phyloP scores from a whole-genome alignment of 1,140 invertebrate genomes.

The Diorhabda carinulata region DNA sequence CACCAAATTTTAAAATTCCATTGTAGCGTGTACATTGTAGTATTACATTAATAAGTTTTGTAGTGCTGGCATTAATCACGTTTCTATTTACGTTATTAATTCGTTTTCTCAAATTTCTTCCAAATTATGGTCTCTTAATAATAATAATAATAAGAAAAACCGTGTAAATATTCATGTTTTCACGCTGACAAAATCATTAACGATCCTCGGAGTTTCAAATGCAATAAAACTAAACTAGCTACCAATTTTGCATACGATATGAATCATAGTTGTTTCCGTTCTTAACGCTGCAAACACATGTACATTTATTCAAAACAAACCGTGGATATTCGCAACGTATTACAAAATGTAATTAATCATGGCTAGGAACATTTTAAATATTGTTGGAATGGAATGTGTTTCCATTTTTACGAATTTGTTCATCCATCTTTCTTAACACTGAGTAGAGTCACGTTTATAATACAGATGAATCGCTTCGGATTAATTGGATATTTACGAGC shows the following conservation, averaged over 20 bases:
- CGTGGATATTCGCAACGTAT: background rate
- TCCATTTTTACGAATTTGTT: conserved; percentile 3
- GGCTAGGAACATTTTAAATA: background rate
- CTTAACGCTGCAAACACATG: background rate
- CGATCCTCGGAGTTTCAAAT: too few relatives aligned
- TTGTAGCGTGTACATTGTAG: too few relatives aligned
- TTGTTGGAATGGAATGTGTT: background rate
- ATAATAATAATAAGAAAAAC: too few relatives aligned
- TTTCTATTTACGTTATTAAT: too few relatives aligned
- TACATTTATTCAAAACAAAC: background rate
- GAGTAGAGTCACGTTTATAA: background rate
- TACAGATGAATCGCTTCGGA: background rate
- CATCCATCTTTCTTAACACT: background rate
- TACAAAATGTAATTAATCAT: background rate
- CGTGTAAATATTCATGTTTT: too few relatives aligned
- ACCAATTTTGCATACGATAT: background rate
- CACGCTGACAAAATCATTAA: too few relatives aligned
- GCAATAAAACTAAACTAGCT: too few relatives aligned
- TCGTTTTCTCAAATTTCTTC: too few relatives aligned
- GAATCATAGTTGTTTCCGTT: background rate
- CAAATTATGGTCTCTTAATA: too few relatives aligned
- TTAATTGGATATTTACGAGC: conserved; percentile 2
- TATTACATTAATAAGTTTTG: too few relatives aligned
- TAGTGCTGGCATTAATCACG: too few relatives aligned
- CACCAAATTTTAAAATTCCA: too few relatives aligned